Conservation (phyloP, 1,140 invertebrate species). For the Euschistus heros region DNA sequence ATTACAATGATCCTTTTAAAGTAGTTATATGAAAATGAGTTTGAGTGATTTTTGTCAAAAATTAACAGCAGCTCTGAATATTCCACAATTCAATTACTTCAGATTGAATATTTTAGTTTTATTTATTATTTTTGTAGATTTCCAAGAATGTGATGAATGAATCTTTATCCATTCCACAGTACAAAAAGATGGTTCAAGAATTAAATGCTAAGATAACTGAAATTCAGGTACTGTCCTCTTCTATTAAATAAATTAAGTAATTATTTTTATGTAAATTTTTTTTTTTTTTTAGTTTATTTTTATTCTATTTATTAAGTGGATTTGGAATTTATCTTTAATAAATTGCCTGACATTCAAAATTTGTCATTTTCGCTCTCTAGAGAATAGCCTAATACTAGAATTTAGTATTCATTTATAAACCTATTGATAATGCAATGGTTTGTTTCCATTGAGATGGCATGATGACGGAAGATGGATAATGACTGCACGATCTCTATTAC, state of each 20-base stretch:
- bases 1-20: too few species aligned
- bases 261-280: not conserved
- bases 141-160: constrained; percentile 21
- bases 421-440: too few species aligned
- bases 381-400: too few species aligned
- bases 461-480: too few species aligned
- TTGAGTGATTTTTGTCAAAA: not conserved
- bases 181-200: constrained; percentile 21
- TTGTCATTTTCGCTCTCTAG: too few species aligned
- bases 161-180: constrained; percentile 16
- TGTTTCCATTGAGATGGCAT: too few species aligned
- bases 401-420: too few species aligned
- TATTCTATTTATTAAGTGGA: too few species aligned
- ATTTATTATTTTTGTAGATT: constrained; percentile 15
- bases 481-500: too few species aligned
- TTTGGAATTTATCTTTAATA: too few species aligned
- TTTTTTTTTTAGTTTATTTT: too few species aligned
- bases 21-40: not conserved
- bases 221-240: constrained; percentile 9
- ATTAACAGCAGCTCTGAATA: not conserved
- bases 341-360: too few species aligned
- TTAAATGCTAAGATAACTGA: constrained; percentile 11
- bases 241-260: not conserved
- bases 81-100: not conserved
- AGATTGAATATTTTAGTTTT: not conserved